Conservation (phyloP, 2,113 vertebrate genomes). For the Ancistrus triradiatus region DNA sequence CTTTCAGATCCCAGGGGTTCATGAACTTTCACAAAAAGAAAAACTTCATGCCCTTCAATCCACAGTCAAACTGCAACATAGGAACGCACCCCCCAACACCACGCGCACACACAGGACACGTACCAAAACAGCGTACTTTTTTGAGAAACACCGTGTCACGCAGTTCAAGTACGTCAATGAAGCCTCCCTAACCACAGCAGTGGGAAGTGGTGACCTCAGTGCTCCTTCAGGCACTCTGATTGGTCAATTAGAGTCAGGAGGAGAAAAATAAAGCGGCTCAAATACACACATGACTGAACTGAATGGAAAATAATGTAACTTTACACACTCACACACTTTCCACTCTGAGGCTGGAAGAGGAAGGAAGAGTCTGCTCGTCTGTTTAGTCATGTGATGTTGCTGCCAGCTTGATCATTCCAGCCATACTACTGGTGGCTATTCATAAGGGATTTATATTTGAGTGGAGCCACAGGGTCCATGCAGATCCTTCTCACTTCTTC, state of each 20-base stretch:
- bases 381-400: constrained; percentile 46
- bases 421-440: neutral
- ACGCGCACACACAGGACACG: constrained; percentile 33
- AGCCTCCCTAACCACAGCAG: constrained; percentile 56
- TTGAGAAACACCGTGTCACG: constrained; percentile 59
- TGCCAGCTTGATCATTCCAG: constrained; percentile 21
- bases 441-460: neutral
- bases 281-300: constrained; percentile 16
- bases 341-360: constrained; percentile 25
- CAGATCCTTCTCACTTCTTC: constrained; percentile 8
- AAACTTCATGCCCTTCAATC: neutral
- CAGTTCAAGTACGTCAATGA: constrained; percentile 61
- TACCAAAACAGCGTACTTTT: constrained; percentile 33
- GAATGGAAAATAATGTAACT: constrained; percentile 27
- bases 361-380: constrained; percentile 25
- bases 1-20: too few species aligned
- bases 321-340: constrained; percentile 37
- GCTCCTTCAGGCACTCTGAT: constrained; percentile 22
- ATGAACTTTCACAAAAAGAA: too few species aligned
- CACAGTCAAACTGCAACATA: constrained; percentile 5
- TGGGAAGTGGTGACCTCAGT: constrained; percentile 54
- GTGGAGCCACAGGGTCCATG: neutral
- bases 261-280: constrained; percentile 10
- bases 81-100: neutral
- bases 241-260: constrained; percentile 24